Evolutionary conservation across 2,888 invertebrate species (phyloP).

Genomic region (Mystacides longicornis): DNA sequence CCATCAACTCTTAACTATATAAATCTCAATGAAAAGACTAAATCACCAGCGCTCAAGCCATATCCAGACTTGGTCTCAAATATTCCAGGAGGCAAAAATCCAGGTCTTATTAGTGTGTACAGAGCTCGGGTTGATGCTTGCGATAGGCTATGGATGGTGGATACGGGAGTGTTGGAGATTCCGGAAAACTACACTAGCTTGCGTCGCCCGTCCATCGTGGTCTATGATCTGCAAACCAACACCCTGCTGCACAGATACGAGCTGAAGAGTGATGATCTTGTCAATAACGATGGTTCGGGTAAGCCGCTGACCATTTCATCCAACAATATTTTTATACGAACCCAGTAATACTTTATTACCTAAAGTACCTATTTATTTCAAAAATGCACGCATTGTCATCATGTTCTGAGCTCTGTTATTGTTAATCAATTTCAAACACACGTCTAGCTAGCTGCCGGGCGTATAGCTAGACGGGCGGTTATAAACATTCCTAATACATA

Average conservation of each 20-base stretch:
- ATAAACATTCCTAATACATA: too few relatives aligned
- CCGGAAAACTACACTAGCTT: background rate
- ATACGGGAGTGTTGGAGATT: conserved; percentile 65
- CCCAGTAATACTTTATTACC: too few relatives aligned
- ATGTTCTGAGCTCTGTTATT: too few relatives aligned
- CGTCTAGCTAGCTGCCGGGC: too few relatives aligned
- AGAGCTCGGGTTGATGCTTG: conserved; percentile 64
- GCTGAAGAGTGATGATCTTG: conserved; percentile 41
- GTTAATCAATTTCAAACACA: too few relatives aligned
- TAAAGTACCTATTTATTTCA: too few relatives aligned
- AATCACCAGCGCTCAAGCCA: conserved; percentile 37
- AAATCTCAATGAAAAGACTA: conserved; percentile 32
- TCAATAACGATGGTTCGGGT: conserved; percentile 40
- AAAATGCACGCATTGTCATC: too few relatives aligned
- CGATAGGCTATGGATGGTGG: conserved; percentile 70
- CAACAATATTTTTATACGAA: too few relatives aligned
- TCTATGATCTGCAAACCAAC: conserved; percentile 60
- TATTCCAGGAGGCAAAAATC: conserved; percentile 7
- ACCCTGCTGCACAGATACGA: conserved; percentile 50
- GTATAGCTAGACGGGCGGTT: too few relatives aligned
- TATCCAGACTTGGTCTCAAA: conserved; percentile 35
- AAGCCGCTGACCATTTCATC: too few relatives aligned
- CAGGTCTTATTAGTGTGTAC: conserved; percentile 58
- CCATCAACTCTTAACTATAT: conserved; percentile 55
- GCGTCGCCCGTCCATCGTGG: conserved; percentile 32